These are phyloP conservation scores for Oithona nana DNA, from an alignment of 2,888 invertebrate species.

Conservation along the genomic window DNA sequence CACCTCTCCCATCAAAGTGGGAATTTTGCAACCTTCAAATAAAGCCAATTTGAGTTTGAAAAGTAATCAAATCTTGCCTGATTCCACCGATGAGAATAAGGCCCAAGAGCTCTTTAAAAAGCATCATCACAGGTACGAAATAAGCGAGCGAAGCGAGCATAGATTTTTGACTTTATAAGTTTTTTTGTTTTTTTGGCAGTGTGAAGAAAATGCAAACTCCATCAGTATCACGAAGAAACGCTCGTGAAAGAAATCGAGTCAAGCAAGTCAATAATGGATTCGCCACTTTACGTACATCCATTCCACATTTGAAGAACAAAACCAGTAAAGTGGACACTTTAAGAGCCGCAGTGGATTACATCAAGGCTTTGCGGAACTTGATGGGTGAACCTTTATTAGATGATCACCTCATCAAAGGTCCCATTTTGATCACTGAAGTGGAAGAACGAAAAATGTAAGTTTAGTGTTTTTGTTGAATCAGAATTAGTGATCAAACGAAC, in stretches of 20 bases:
- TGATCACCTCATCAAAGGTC: not conserved
- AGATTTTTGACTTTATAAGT: no score
- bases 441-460: not conserved
- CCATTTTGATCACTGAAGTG: not conserved
- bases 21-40: not conserved
- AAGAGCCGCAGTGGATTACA: slow-evolving; percentile 70
- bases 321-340: slow-evolving; percentile 44
- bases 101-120: not conserved
- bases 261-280: slow-evolving; percentile 87
- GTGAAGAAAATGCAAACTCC: slow-evolving; percentile 40
- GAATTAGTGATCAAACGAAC: no score
- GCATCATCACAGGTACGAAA: slow-evolving; percentile 4
- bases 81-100: not conserved
- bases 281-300: slow-evolving; percentile 64
- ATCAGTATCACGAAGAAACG: slow-evolving; percentile 73
- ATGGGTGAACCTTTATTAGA: slow-evolving; percentile 27
- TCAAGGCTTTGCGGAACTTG: slow-evolving; percentile 56
- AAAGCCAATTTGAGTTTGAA: not conserved
- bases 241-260: slow-evolving; percentile 76
- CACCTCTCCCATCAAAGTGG: not conserved
- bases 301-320: slow-evolving; percentile 39
- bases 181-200: no score
- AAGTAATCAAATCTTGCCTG: not conserved
- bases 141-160: no score
- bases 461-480: no score